A percentile compares a stretch with the other conserved stretches of the same genome.
Evolutionary conservation across 1,140 invertebrate genomes (phyloP).

Genomic region (Zaprionus ornatus): DNA sequence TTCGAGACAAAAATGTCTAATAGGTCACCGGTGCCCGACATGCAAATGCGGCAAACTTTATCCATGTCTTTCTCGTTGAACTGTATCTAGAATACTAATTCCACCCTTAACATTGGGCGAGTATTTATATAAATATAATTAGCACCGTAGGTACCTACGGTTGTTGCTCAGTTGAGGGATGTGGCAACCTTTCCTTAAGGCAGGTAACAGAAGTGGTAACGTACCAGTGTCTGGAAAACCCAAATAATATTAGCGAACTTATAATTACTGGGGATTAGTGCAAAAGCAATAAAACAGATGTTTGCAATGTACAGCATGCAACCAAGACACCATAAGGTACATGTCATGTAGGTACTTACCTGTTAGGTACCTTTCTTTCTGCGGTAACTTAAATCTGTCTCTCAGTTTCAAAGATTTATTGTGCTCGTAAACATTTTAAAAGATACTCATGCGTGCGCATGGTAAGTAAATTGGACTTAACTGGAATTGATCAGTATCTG

Average conservation of each 20-base stretch:
- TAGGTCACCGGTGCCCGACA: not conserved
- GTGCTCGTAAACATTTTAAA: too few relatives aligned
- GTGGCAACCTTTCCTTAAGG: not conserved
- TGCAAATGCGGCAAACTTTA: conserved; percentile 1
- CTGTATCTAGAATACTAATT: not conserved
- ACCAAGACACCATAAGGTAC: not conserved
- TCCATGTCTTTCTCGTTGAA: conserved; percentile 2
- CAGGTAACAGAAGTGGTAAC: not conserved
- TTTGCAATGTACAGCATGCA: not conserved
- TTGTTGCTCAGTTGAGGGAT: not conserved
- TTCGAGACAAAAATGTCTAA: not conserved
- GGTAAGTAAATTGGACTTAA: too few relatives aligned
- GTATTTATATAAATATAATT: too few relatives aligned
- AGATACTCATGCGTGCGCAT: too few relatives aligned
- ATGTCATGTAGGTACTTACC: too few relatives aligned
- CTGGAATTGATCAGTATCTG: too few relatives aligned
- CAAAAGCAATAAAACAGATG: not conserved
- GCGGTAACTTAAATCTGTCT: too few relatives aligned
- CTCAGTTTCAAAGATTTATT: too few relatives aligned
- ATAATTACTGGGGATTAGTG: not conserved
- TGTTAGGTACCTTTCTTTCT: too few relatives aligned
- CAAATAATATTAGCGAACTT: not conserved
- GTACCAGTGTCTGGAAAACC: not conserved
- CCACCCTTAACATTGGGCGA: too few relatives aligned
- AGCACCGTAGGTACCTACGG: too few relatives aligned